phyloP scores from a whole-genome alignment of 2,113 vertebrate genomes.

The Pantherophis guttatus region DNA sequence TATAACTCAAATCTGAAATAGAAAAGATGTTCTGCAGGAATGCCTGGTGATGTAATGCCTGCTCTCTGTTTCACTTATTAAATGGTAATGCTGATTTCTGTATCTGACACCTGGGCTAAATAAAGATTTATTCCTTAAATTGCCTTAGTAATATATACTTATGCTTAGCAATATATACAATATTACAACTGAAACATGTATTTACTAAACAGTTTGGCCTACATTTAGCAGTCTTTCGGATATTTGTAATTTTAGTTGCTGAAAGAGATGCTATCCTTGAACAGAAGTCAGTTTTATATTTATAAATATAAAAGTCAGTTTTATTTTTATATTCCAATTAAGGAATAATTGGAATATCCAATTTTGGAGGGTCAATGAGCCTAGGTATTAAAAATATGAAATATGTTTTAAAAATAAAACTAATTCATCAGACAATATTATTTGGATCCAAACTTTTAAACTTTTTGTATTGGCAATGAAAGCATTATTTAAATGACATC shows the following conservation, averaged over 20 bases:
- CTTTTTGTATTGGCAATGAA: background rate
- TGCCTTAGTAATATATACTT: background rate
- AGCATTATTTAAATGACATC: background rate
- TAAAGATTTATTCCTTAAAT: background rate
- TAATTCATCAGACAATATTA: background rate
- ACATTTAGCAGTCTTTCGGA: background rate
- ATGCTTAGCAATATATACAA: background rate
- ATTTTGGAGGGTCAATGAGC: background rate
- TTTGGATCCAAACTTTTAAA: background rate
- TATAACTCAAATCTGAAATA: background rate
- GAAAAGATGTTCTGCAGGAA: background rate
- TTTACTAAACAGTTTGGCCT: background rate
- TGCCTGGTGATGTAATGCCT: background rate
- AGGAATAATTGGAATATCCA: background rate
- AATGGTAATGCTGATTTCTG: no score
- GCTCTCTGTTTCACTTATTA: no score
- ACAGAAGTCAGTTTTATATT: background rate
- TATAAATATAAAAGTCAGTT: background rate
- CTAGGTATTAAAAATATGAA: background rate
- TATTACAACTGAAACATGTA: background rate
- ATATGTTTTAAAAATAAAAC: background rate
- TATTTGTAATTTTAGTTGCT: background rate
- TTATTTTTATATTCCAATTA: background rate
- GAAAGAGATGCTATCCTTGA: background rate
- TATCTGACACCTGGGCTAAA: background rate